Percentiles rank a stretch among this genome's conserved stretches.
These are phyloP conservation scores for Orchestes rusci DNA, from an alignment of 2,888 invertebrate genomes.

Conservation along the genomic window DNA sequence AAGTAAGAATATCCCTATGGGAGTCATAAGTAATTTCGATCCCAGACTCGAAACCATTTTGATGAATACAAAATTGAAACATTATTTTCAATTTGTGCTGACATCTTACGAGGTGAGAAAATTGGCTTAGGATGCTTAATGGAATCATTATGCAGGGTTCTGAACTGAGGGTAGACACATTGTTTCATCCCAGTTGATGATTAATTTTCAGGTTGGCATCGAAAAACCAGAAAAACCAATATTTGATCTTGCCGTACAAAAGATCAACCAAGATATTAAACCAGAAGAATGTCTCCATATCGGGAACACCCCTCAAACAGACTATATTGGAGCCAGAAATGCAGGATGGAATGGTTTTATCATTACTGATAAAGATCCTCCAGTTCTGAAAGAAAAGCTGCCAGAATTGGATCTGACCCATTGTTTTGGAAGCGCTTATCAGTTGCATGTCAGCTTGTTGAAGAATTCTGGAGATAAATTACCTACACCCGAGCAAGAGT, in stretches of 20 bases:
- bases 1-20: slow-evolving; percentile 49
- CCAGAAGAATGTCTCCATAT: slow-evolving; percentile 70
- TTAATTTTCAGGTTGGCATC: slow-evolving; percentile 41
- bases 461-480: slow-evolving; percentile 29
- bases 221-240: slow-evolving; percentile 72
- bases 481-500: slow-evolving; percentile 23
- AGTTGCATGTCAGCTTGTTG: slow-evolving; percentile 44
- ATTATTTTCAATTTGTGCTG: slow-evolving; percentile 73
- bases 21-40: slow-evolving; percentile 86
- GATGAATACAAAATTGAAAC: slow-evolving; percentile 54
- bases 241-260: slow-evolving; percentile 56
- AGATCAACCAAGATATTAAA: slow-evolving; percentile 44
- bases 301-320: slow-evolving; percentile 69
- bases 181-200: neutral
- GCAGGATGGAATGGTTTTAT: slow-evolving; percentile 70
- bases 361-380: slow-evolving; percentile 40
- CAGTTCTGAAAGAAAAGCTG: slow-evolving; percentile 41
- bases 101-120: slow-evolving; percentile 62
- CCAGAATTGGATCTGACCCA: slow-evolving; percentile 41
- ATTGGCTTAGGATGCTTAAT: neutral
- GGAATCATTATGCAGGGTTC: slow-evolving; percentile 1
- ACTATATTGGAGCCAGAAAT: slow-evolving; percentile 68
- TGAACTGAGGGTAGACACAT: neutral
- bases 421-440: slow-evolving; percentile 47
- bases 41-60: slow-evolving; percentile 67